Evolutionary conservation across 2,113 vertebrate species (phyloP).

Genomic region (Microcebus ravelobensis): DNA sequence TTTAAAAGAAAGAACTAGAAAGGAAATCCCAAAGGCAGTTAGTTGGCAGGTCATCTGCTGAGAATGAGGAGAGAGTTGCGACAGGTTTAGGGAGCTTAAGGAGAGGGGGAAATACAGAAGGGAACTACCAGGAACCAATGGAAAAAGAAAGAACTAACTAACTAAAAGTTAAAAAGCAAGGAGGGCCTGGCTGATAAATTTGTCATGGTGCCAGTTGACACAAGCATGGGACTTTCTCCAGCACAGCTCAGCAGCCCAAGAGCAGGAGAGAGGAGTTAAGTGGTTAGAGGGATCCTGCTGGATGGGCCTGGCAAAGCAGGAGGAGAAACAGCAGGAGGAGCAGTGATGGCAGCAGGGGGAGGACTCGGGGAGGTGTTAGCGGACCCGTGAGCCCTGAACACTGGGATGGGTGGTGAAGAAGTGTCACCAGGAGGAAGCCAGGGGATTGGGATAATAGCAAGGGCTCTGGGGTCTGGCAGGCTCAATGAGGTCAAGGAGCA

Average conservation of each 20-base stretch:
- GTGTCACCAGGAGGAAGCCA: background rate
- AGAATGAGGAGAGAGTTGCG: conserved; percentile 56
- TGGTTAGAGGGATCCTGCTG: background rate
- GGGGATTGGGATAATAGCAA: too few relatives aligned
- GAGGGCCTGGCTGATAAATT: conserved; percentile 18
- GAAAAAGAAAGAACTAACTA: background rate
- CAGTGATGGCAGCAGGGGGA: accelerated
- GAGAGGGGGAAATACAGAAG: conserved; percentile 4
- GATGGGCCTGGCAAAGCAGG: background rate
- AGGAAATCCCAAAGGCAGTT: conserved; percentile 67
- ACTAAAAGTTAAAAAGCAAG: background rate
- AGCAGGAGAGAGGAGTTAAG: background rate
- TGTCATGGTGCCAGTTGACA: background rate
- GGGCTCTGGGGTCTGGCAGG: background rate
- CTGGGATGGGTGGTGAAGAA: background rate
- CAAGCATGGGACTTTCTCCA: background rate
- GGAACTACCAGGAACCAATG: conserved; percentile 41
- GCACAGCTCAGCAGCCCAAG: background rate
- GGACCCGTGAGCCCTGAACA: background rate
- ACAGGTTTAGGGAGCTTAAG: conserved; percentile 51
- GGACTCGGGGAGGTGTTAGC: background rate
- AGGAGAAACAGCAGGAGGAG: background rate
- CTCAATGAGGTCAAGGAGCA: background rate
- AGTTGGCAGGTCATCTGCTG: conserved; percentile 63
- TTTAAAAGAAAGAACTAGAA: conserved; percentile 72